Conservation (phyloP, 2,888 invertebrate species). For the Agriotes lineatus region DNA sequence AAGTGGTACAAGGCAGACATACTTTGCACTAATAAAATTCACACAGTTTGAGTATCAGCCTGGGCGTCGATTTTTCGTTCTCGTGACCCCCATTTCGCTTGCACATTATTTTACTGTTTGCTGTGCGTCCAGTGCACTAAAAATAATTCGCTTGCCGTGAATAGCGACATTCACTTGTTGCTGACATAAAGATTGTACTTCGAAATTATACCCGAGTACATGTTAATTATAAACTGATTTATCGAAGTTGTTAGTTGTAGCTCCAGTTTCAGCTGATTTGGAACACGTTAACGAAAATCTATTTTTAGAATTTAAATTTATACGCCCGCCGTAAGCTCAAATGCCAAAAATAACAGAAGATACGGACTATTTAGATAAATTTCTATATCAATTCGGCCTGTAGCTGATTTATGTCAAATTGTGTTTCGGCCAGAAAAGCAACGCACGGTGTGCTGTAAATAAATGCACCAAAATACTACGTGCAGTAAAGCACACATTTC, state of each 20-base stretch:
- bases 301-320: background rate
- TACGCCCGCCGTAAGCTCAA: background rate
- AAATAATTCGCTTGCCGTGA: slow-evolving; percentile 22
- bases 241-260: background rate
- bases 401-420: background rate
- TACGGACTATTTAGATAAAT: slow-evolving; percentile 1
- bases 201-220: background rate
- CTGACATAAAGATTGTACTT: slow-evolving; percentile 17
- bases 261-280: background rate
- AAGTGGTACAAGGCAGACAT: slow-evolving; percentile 44
- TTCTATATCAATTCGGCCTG: background rate
- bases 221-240: slow-evolving; percentile 3
- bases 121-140: slow-evolving; percentile 19
- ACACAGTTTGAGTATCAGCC: slow-evolving; percentile 22
- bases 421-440: background rate
- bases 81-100: slow-evolving; percentile 18
- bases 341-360: background rate
- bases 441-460: too few species aligned
- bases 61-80: slow-evolving; percentile 23
- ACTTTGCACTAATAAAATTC: slow-evolving; percentile 36
- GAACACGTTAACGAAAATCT: slow-evolving; percentile 1
- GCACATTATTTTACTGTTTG: slow-evolving; percentile 22
- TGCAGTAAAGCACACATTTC: too few species aligned
- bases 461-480: too few species aligned
- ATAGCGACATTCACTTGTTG: slow-evolving; percentile 32